A percentile compares a stretch with the other conserved stretches of the same genome.
Evolutionary conservation across 2,888 invertebrate species (phyloP).

Genomic region (Mesodorylaimus sp.): DNA sequence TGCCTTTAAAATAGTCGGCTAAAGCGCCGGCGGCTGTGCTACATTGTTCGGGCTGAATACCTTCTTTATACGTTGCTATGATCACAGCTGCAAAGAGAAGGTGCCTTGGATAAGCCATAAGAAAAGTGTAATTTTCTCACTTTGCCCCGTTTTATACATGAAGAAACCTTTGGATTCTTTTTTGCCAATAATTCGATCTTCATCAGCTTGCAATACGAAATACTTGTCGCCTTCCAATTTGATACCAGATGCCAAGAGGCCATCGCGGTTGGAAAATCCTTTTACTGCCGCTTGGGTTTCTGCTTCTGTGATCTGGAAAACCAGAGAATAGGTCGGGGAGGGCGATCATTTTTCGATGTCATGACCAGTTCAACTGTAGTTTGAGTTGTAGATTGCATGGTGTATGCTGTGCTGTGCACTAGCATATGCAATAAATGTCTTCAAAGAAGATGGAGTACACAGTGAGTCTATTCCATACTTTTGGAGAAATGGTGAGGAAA

Average conservation of each 20-base stretch:
- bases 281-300: conserved; percentile 20
- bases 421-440: not conserved
- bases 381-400: not conserved
- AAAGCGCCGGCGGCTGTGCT: conserved; percentile 24
- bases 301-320: conserved; percentile 15
- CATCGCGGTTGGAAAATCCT: conserved; percentile 20
- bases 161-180: conserved; percentile 27
- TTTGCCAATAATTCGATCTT: conserved; percentile 28
- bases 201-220: conserved; percentile 22
- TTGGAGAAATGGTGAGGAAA: too few relatives aligned
- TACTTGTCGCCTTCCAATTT: conserved; percentile 26
- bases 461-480: not conserved
- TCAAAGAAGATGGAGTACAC: not conserved
- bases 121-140: conserved; percentile 12
- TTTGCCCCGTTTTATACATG: conserved; percentile 25
- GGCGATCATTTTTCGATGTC: not conserved
- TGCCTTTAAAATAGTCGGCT: conserved; percentile 27
- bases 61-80: conserved; percentile 25
- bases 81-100: conserved; percentile 22
- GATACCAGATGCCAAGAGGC: conserved; percentile 21
- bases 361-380: not conserved
- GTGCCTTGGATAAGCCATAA: not conserved
- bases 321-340: not conserved
- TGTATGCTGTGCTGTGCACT: not conserved
- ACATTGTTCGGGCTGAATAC: conserved; percentile 28